Percentiles rank a stretch among this genome's conserved stretches.
Evolutionary conservation across 2,888 invertebrate species (phyloP).

Genomic region (Silvanus unidentatus): DNA sequence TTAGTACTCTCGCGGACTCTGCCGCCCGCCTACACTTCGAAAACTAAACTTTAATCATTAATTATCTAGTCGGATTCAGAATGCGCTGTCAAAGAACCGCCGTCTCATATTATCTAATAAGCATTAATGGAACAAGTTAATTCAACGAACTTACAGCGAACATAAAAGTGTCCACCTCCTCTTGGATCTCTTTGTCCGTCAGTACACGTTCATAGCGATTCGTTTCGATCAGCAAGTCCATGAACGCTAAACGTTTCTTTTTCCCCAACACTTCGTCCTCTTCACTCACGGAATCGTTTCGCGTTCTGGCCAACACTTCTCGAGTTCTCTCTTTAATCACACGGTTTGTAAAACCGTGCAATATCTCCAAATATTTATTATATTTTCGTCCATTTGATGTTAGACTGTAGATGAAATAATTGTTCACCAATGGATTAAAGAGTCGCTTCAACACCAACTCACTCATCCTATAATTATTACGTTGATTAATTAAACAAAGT

Average conservation of each 20-base stretch:
- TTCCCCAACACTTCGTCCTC: constrained; percentile 19
- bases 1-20: constrained; percentile 13
- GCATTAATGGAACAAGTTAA: not conserved
- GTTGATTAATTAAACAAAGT: not conserved
- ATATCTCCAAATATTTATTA: constrained; percentile 41
- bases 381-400: constrained; percentile 43
- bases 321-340: not conserved
- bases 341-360: constrained; percentile 50
- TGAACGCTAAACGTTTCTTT: constrained; percentile 37
- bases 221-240: constrained; percentile 37
- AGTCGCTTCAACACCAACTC: constrained; percentile 14
- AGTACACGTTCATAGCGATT: constrained; percentile 23
- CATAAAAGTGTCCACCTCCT: constrained; percentile 46
- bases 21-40: too few species aligned
- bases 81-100: not conserved
- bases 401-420: constrained; percentile 45
- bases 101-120: too few species aligned
- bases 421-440: constrained; percentile 46
- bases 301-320: not conserved
- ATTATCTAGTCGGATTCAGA: constrained; percentile 18
- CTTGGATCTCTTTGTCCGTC: constrained; percentile 38
- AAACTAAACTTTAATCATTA: constrained; percentile 25
- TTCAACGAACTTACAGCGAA: constrained; percentile 35
- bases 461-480: constrained; percentile 17
- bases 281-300: constrained; percentile 5